Base-by-base conservation (phyloP, 2,888 invertebrate species). In the Philereme transversata region DNA sequence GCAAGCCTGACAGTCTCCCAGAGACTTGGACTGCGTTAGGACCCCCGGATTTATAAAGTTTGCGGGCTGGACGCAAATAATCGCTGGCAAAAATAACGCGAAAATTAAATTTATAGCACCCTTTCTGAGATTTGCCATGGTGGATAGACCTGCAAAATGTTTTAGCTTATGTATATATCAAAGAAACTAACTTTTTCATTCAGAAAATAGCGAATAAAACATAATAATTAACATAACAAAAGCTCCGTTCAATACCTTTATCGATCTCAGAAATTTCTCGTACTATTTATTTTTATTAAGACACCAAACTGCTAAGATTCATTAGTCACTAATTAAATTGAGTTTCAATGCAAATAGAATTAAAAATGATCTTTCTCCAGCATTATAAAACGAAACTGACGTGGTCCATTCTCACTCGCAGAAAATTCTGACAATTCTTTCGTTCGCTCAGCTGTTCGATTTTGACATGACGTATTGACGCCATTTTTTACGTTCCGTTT, bases 1-100 rank as follows among this genome's bases (percentile, higher is more conserved):
- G 81, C 97, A 97, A 0, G 96, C 94, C 74, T 95, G 95, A 84
- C 97, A 97, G 5, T 96, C 96, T 8, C 97, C 96, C 51, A 96
- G 84, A 68, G 84, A 92, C 38, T 92, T 90, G 8, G 93, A 79
- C 65, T 80, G 83, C 7, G 77, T 81, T 44, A 90, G 65, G 46
- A 87, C 70, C 43, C 71, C 74, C 40, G 87, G 81, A 59, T 87
- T 82, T 1, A 89, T 68, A 0, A 75, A 65, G 50, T 59, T 63
- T 4, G 84, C 80, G 4, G 83, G 81, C 61, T 83, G 81, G 3
- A 81, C 65, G 58, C 82, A 76, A 50, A 74, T 65, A 54, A 77
- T 69, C 51, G 73, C 67, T 9, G 79, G 78, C 35, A 85, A 52
- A 40, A 69, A 46, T 36, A 81, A 49, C n/a, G 63, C 51, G 41